Percentiles rank a stretch among this genome's conserved stretches.
phyloP scores from a whole-genome alignment of 2,113 vertebrate species.

The Microtus pennsylvanicus region DNA sequence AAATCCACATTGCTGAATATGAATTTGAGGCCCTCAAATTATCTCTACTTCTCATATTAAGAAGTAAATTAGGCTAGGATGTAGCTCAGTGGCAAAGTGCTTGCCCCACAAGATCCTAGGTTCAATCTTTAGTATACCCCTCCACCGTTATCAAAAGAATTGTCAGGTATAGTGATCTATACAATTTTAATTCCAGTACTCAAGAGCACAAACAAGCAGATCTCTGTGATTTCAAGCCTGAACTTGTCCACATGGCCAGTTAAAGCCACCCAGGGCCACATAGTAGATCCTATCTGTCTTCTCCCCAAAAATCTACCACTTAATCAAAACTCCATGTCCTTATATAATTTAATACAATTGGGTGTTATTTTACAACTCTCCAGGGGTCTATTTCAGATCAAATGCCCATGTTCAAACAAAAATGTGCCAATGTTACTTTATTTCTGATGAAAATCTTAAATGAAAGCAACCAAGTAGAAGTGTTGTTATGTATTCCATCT shows the following conservation, averaged over 20 bases:
- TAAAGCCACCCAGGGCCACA: background rate
- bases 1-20: background rate
- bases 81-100: background rate
- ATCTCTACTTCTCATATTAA: background rate
- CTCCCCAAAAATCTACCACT: background rate
- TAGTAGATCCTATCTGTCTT: background rate
- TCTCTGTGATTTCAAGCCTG: background rate
- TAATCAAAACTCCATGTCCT: background rate
- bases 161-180: background rate
- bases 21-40: background rate
- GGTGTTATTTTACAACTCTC: background rate
- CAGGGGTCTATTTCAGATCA: background rate
- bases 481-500: background rate
- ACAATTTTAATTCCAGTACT: background rate
- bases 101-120: background rate
- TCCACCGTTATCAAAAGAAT: background rate
- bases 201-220: background rate
- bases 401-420: background rate
- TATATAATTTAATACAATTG: constrained; percentile 11
- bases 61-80: background rate
- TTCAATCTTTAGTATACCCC: background rate
- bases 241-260: background rate
- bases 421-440: background rate
- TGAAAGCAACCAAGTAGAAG: background rate
- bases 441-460: background rate